Evolutionary conservation across 2,113 vertebrate species (phyloP).

Genomic region (Zosterops japonicus): DNA sequence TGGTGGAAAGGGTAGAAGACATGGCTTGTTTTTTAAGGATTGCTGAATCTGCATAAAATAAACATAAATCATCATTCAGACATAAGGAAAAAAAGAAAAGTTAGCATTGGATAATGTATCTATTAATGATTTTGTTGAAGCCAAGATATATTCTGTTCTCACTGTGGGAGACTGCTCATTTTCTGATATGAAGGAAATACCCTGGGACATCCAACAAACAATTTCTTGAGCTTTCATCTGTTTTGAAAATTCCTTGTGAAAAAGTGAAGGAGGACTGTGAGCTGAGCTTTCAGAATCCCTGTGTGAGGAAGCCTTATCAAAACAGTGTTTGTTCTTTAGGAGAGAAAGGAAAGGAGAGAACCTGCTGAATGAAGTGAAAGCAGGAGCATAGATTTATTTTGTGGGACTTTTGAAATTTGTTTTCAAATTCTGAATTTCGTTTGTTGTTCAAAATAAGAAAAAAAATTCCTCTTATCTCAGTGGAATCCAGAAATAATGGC

Average conservation of each 20-base stretch:
- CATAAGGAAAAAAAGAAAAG: background rate
- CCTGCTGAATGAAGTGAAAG: background rate
- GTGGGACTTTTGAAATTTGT: background rate
- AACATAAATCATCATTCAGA: background rate
- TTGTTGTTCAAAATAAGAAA: background rate
- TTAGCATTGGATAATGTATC: background rate
- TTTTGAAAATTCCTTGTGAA: background rate
- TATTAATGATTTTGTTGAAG: background rate
- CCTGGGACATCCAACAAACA: background rate
- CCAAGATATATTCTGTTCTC: background rate
- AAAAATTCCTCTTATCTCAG: background rate
- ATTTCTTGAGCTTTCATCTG: background rate
- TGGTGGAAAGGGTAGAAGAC: background rate
- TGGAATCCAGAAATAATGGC: background rate
- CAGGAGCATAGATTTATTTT: background rate
- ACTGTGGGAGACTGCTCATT: background rate
- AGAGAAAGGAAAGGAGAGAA: background rate
- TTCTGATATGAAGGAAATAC: background rate
- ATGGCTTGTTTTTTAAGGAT: background rate
- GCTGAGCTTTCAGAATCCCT: background rate
- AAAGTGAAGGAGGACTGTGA: background rate
- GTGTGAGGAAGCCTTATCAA: background rate
- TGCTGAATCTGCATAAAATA: background rate
- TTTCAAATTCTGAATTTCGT: background rate
- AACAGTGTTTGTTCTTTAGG: background rate